These are phyloP conservation scores for Piprites chloris DNA, from an alignment of 2,113 vertebrate species.

Conservation along the genomic window DNA sequence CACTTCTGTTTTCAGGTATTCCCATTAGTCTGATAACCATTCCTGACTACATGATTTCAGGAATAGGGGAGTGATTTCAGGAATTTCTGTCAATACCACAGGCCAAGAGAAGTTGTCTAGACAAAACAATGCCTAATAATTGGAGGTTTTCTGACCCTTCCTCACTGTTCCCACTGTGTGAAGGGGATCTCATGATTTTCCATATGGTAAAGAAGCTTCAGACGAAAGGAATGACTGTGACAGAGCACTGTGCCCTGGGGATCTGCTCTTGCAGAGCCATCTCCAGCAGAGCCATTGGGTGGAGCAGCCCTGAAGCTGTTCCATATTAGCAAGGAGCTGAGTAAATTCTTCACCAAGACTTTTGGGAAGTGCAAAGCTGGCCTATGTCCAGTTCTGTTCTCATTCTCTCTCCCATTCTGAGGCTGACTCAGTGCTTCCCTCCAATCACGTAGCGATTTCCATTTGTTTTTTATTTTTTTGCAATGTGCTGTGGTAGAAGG, in stretches of 20 bases:
- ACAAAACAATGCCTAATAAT: not conserved
- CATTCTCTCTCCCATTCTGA: not conserved
- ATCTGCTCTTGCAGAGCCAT: not conserved
- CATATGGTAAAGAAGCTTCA: not conserved
- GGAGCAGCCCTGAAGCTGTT: not conserved
- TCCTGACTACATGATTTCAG: not conserved
- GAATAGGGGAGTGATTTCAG: not conserved
- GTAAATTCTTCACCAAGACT: not conserved
- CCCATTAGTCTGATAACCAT: not conserved
- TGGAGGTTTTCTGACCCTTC: not conserved
- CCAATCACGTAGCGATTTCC: not conserved
- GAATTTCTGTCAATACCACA: not conserved
- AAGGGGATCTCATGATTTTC: not conserved
- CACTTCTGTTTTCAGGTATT: not conserved
- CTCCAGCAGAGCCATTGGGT: not conserved
- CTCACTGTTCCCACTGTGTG: not conserved
- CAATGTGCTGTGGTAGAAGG: not conserved
- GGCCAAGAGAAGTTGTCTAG: not conserved
- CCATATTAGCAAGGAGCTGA: not conserved
- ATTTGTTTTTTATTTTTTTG: not conserved
- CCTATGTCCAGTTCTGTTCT: not conserved
- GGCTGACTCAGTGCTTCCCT: constrained; percentile 11
- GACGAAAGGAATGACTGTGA: not conserved
- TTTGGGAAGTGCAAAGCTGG: not conserved
- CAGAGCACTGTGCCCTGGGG: not conserved